Conservation (phyloP, 2,797 vertebrate genomes). For the Kryptolebias ocellatus region DNA sequence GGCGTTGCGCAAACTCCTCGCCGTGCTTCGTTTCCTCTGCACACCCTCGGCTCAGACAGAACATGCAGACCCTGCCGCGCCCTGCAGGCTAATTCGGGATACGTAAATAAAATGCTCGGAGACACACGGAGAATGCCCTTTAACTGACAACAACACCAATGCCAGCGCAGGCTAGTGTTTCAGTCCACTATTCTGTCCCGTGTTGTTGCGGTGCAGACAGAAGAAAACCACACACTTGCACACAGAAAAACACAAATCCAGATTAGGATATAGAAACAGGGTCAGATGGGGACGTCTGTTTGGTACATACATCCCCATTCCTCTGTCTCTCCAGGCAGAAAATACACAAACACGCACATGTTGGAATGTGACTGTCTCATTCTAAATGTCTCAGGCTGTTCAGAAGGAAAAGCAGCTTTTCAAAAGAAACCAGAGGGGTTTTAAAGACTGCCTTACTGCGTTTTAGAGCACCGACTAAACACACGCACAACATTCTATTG, state of each 20-base stretch:
- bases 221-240: slow-evolving; percentile 20
- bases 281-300: slow-evolving; percentile 23
- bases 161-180: slow-evolving; percentile 44
- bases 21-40: slow-evolving; percentile 38
- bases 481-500: no score
- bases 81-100: slow-evolving; percentile 69
- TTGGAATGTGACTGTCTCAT: slow-evolving; percentile 69
- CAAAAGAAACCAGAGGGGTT: slow-evolving; percentile 12
- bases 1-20: slow-evolving; percentile 22
- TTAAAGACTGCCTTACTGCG: slow-evolving; percentile 3
- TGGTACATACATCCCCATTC: slow-evolving; percentile 13
- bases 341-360: slow-evolving; percentile 39
- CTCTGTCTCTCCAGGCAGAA: slow-evolving; percentile 13
- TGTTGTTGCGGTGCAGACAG: slow-evolving; percentile 53
- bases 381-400: slow-evolving; percentile 68
- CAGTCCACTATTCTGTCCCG: slow-evolving; percentile 19
- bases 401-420: slow-evolving; percentile 52
- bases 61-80: slow-evolving; percentile 33
- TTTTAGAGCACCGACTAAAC: no score
- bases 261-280: slow-evolving; percentile 25
- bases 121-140: slow-evolving; percentile 46
- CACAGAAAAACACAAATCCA: slow-evolving; percentile 7
- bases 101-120: slow-evolving; percentile 61
- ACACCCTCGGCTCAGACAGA: slow-evolving; percentile 40
- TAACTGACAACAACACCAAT: slow-evolving; percentile 62